Evolutionary conservation across 2,797 vertebrate species (phyloP), one percentile per base, ranked within the genome.

Genomic region (Lutjanus argentimaculatus): DNA sequence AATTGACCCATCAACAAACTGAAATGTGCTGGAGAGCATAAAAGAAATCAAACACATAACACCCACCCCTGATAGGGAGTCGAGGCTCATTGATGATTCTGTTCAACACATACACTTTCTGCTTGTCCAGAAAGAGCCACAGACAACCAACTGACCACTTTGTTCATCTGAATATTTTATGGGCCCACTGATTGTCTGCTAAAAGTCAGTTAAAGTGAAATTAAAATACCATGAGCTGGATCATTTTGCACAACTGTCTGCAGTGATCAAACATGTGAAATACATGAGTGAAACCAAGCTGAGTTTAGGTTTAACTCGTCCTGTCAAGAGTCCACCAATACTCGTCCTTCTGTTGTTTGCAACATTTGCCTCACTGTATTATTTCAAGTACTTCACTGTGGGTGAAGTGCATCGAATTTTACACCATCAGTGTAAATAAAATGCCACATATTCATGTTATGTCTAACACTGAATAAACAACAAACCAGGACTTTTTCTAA

Each of bases 381-480:
- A 55, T 56, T 66, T 62, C 7, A 64, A 70, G 55, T 22, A n/a
- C 46, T 82, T 74, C 36, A 53, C 21, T 49, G 36, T 67, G 42
- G 45, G 61, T 83, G 61, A 80, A 78, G 45, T 58, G 46, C 40
- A 77, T 6, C 36, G 14, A 69, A 77, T 58, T 55, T 63, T 12
- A 81, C 58, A 58, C 40, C 49, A 45, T 79, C 48, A 10, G 49
- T 62, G 57, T 73, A 62, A 75, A 85, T 77, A 76, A 84, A 79
- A 79, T 48, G 56, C 8, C 2, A 10, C 66, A 68, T 67, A 42
- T 67, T 59, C 36, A 69, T 49, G 68, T 77, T 80, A 12, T 74
- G 75, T 88, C 68, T 79, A 43, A 42, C 59, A 71, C 43, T 11
- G 65, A 67, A 82, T 84, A 68, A 82, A 77, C 51, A 69, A 81